Conservation (phyloP, 2,113 vertebrate genomes). For the Octodon degus region DNA sequence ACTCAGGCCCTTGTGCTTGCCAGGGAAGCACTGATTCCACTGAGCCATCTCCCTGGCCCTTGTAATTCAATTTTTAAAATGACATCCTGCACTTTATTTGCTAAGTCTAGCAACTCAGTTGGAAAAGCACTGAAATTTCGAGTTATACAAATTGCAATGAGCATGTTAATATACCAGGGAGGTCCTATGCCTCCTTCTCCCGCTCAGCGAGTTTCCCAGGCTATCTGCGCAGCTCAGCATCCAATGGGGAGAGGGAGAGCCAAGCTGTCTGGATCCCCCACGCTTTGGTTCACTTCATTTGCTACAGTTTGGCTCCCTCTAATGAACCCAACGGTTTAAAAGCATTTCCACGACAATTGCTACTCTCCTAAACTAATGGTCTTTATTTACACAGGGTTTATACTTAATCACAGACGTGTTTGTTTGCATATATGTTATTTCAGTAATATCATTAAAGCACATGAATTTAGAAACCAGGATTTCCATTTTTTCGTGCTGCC, state of each 20-base stretch:
- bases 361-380: not conserved
- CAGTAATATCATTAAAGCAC: not conserved
- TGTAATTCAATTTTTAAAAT: slow-evolving; percentile 8
- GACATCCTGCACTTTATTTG: not conserved
- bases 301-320: not conserved
- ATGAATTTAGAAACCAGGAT: not conserved
- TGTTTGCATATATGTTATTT: not conserved
- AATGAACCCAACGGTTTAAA: slow-evolving; percentile 2
- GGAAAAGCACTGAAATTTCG: not conserved
- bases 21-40: no score
- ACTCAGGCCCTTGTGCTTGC: no score
- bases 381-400: not conserved
- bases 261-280: fast-evolving
- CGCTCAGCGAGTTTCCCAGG: no score
- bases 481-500: not conserved
- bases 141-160: not conserved
- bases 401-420: not conserved
- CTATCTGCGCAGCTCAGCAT: no score
- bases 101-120: not conserved
- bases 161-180: not conserved
- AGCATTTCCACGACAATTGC: not conserved
- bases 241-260: fast-evolving
- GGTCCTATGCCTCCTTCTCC: not conserved
- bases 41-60: no score
- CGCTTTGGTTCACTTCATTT: not conserved